Base-by-base conservation (phyloP, 2,888 invertebrate genomes). In the Torymus aiolomorphi region DNA sequence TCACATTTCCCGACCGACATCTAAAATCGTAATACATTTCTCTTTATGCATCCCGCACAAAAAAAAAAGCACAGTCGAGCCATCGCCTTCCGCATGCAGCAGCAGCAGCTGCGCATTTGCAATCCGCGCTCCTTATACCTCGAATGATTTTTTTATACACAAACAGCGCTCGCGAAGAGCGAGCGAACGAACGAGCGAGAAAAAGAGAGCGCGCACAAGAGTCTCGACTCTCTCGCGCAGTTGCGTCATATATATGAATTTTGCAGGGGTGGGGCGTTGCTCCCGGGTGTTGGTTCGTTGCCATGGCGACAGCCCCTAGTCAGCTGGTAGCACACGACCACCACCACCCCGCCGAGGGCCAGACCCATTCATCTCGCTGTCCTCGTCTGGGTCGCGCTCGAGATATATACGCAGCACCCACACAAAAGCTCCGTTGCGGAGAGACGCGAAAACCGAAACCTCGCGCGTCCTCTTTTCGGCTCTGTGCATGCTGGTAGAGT, bases 221-320 rank as follows among this genome's bases (percentile, higher is more conserved):
- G 56, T 69, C 8, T 31, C 31, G 31, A 31, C 31, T 3, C 3
- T 31, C 20, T 31, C 31, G 3, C 31, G 31, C 31, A n/a, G 11
- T 10, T 18, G 59, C 31, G n/a, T 57, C 18, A 77, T 78, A 56
- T 65, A 82, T 83, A 86, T 86, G 83, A 87, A 86, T 88, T 86
- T 86, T 84, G 83, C 80, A 86, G 83, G 86, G 86, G 86, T 87
- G 87, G 86, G 87, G 87, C 87, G 83, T 85, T 85, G 87, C 85
- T 87, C 88, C 89, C 87, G 88, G 89, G 86, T 87, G 87, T 87
- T 84, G 77, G 77, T 78, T 72, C 11, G 89, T 90, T 87, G 87
- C 87, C 86, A 89, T 89, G 88, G 82, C 86, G 83, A 89, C 88
- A 86, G 87, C 86, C 86, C 86, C 84, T 82, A 89, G 88, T 89